Conservation (phyloP, 2,797 vertebrate genomes). For the Pangasius krempfi region DNA sequence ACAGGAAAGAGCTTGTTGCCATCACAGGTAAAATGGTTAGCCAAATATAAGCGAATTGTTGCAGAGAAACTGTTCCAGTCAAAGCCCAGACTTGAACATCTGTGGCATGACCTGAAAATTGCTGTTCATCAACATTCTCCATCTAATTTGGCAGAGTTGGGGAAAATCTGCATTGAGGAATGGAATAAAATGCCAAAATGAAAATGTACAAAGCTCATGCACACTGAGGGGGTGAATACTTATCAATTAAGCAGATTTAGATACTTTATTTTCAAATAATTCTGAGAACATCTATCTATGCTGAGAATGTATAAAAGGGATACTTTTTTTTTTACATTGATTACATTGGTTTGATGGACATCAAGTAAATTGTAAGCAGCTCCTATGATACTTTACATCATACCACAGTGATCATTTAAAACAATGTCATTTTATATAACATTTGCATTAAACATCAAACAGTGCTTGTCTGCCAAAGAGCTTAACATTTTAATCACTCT, state of each 20-base stretch:
- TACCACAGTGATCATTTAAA: constrained; percentile 1
- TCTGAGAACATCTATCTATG: neutral
- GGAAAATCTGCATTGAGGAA: neutral
- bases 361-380: neutral
- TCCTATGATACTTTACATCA: neutral
- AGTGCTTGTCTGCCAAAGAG: neutral
- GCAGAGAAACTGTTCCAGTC: neutral
- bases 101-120: neutral
- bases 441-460: neutral
- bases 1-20: neutral
- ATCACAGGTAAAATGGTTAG: neutral
- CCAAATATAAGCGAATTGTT: neutral
- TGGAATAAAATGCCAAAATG: neutral
- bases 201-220: neutral
- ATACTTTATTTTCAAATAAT: neutral
- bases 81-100: neutral
- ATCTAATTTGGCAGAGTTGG: neutral
- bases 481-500: neutral
- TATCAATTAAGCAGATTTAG: neutral
- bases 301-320: neutral
- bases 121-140: neutral
- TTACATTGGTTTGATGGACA: neutral
- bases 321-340: neutral
- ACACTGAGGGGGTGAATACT: neutral
- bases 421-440: constrained; percentile 3